Conservation (phyloP, 2,888 invertebrate genomes). For the Mantis religiosa region DNA sequence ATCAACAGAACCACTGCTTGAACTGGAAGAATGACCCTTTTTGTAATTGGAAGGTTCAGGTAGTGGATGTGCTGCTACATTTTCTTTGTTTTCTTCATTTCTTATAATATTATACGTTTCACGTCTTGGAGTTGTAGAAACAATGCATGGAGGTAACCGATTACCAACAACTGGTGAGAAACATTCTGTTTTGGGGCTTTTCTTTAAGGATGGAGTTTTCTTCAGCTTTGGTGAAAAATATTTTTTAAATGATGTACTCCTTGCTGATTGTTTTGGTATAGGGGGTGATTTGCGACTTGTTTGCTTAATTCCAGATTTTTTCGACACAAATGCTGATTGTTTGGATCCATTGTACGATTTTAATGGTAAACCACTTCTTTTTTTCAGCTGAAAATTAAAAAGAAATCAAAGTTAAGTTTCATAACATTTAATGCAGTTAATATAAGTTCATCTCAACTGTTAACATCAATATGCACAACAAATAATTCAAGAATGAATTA, state of each 20-base stretch:
- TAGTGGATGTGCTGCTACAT: not conserved
- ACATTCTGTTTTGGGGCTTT: not conserved
- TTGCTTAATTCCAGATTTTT: not conserved
- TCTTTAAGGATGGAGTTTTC: not conserved
- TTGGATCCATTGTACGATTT: not conserved
- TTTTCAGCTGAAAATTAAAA: not conserved
- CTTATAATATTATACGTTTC: not conserved
- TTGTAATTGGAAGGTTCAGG: not conserved
- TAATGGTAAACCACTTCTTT: not conserved
- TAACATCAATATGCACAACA: no score
- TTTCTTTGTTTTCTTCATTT: not conserved
- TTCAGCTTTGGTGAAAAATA: not conserved
- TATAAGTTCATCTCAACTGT: no score
- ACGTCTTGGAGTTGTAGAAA: constrained; percentile 10
- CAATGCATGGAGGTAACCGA: not conserved
- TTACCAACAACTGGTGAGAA: not conserved
- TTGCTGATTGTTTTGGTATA: not conserved
- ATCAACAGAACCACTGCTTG: constrained; percentile 43
- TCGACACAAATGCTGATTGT: not conserved
- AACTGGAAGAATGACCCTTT: not conserved
- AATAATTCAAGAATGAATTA: no score
- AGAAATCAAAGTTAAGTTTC: not conserved
- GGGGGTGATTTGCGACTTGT: not conserved
- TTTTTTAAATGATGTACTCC: not conserved
- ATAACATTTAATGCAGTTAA: no score